Percentiles rank a stretch among this genome's conserved stretches.
Evolutionary conservation across 2,888 invertebrate genomes (phyloP).

Genomic region (Tetragonisca angustula): DNA sequence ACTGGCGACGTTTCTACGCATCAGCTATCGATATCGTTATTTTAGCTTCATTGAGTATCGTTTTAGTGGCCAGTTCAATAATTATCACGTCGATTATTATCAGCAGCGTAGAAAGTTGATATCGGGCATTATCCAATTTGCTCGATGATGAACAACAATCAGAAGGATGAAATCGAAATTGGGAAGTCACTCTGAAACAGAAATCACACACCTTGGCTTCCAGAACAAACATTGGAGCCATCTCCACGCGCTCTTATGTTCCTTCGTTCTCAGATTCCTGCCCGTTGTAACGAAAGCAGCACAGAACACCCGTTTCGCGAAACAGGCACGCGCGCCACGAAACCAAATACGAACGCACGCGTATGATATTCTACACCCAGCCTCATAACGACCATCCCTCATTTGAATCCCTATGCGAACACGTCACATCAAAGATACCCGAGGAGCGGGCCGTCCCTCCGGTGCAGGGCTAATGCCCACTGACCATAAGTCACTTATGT

Average conservation of each 20-base stretch:
- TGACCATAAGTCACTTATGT: conserved; percentile 81
- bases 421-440: conserved; percentile 78
- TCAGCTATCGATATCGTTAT: background rate
- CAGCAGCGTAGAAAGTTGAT: background rate
- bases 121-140: background rate
- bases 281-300: conserved; percentile 15
- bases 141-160: too few species aligned
- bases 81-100: background rate
- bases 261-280: conserved; percentile 16
- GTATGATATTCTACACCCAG: conserved; percentile 72
- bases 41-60: background rate
- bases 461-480: conserved; percentile 68
- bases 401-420: conserved; percentile 73
- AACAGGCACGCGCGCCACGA: conserved; percentile 45
- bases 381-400: conserved; percentile 69
- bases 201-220: too few species aligned
- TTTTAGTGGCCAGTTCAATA: background rate
- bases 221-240: background rate
- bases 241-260: background rate
- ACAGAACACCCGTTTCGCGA: background rate
- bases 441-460: conserved; percentile 55
- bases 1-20: too few species aligned
- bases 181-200: too few species aligned
- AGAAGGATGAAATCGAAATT: too few species aligned
- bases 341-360: conserved; percentile 64